Percentiles rank a stretch among this genome's conserved stretches.
phyloP scores from a whole-genome alignment of 23 tunicate species.

The Trididemnum miniatum region DNA sequence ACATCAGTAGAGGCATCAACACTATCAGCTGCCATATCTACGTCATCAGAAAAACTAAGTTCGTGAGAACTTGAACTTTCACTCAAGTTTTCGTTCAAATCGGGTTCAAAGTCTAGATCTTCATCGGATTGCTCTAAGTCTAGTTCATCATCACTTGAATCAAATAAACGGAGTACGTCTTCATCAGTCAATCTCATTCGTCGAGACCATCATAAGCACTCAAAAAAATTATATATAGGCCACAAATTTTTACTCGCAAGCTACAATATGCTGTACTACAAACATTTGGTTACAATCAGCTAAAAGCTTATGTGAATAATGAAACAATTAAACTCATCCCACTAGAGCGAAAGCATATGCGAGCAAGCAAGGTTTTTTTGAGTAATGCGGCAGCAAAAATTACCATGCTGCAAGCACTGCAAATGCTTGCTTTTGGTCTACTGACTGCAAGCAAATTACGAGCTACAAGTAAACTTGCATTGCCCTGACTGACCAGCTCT shows the following conservation, averaged over 20 bases:
- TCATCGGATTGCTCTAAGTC: conserved; percentile 1
- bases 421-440: conserved; percentile 19
- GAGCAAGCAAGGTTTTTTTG: conserved; percentile 9
- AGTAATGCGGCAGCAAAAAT: conserved; percentile 15
- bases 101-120: conserved; percentile 29
- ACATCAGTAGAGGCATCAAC: conserved; percentile 1
- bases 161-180: conserved; percentile 9
- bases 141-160: conserved; percentile 36
- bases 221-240: conserved; percentile 8
- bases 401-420: conserved; percentile 19
- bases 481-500: not conserved
- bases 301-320: conserved; percentile 2
- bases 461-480: conserved; percentile 19
- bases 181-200: conserved; percentile 2
- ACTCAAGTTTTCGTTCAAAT: conserved; percentile 20
- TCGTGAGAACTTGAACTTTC: conserved; percentile 33
- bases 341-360: conserved; percentile 25
- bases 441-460: conserved; percentile 18
- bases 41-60: conserved; percentile 16
- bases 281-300: not conserved
- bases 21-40: conserved; percentile 33
- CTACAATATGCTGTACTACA: conserved; percentile 12
- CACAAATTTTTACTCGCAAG: not conserved
- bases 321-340: conserved; percentile 6
- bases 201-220: conserved; percentile 8